Base-by-base conservation (phyloP, 2,797 vertebrate genomes). In the Cossypha niveicapilla region DNA sequence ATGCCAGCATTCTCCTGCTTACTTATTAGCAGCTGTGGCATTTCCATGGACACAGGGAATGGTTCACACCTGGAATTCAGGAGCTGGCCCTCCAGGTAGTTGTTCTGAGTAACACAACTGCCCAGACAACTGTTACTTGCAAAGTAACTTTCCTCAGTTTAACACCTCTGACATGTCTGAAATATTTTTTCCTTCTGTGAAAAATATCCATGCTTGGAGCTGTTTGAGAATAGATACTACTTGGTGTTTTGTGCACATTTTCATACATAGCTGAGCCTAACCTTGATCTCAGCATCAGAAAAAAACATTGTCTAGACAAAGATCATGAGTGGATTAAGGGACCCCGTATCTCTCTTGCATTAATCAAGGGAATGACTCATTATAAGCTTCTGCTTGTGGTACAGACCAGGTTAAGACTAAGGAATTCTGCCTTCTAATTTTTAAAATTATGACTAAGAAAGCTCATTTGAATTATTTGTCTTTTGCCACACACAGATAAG, bases 401-500 rank as follows among this genome's bases (percentile, higher is more conserved):
- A 25, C 51, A 81, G 70, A 84, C 76, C 70, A 67, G 47, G 39
- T 77, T 80, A 88, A 86, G 39, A 78, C 76, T 47, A 56, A 81
- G 71, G 47, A 91, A 56, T 78, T 79, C 61, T 93, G 45, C 81
- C 83, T 90, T 73, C 63, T 85, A 13, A 58, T 89, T 92, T 94
- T 88, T 65, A 44, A 83, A 80, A 73, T 89, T 87, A 94, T 94
- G 89, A 90, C 84, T 93, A 86, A 95, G 93, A 94, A 86, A 77
- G 75, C 88, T 95, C 74, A 87, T 95, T 87, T 88, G 75, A 93
- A 83, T 95, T 86, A 45, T n/a, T 94, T 92, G 86, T 92, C 81
- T 91, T 83, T 86, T 89, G 78, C 93, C 78, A 78, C 84, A 85
- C 63, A 60, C 67, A 77, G 92, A 91, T 95, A 78, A 89, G 65